Percentiles rank a stretch among this genome's conserved stretches.
Conservation (phyloP, 2,888 invertebrate species). For the Drosophila setosimentum region DNA sequence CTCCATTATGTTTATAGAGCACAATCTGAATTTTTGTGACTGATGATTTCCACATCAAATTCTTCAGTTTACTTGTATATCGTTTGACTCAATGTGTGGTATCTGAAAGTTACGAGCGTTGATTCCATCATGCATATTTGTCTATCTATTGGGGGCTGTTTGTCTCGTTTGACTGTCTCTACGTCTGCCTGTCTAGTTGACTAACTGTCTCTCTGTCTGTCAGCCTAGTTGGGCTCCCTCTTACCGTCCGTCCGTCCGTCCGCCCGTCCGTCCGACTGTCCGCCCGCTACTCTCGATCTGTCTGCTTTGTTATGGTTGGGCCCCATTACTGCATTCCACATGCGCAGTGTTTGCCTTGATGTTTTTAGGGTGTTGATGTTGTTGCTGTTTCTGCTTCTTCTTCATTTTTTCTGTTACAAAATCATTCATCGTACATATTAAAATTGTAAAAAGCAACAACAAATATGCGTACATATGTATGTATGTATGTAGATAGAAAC, state of each 20-base stretch:
- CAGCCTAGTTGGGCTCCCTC: conserved; percentile 22
- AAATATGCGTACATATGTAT: conserved; percentile 15
- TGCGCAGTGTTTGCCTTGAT: conserved; percentile 80
- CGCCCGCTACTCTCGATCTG: conserved; percentile 15
- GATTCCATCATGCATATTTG: conserved; percentile 59
- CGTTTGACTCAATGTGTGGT: conserved; percentile 40
- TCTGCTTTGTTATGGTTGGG: conserved; percentile 69
- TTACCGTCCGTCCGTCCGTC: background rate
- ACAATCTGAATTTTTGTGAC: conserved; percentile 25
- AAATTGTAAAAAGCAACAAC: conserved; percentile 68
- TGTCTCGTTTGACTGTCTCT: conserved; percentile 53
- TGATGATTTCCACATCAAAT: conserved; percentile 53
- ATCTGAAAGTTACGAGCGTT: conserved; percentile 64
- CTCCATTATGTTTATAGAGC: conserved; percentile 19
- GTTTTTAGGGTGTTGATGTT: conserved; percentile 73
- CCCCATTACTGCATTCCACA: conserved; percentile 79
- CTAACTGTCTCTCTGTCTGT: conserved; percentile 12
- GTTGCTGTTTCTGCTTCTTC: conserved; percentile 34
- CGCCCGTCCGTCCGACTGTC: background rate
- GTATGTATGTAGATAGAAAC: conserved; percentile 65
- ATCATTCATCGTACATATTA: conserved; percentile 77
- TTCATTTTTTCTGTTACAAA: conserved; percentile 63
- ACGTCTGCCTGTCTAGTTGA: conserved; percentile 14
- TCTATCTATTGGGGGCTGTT: conserved; percentile 75
- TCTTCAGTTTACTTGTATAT: conserved; percentile 34